Conservation (phyloP, 2,888 invertebrate species). For the Nudaria mundana region DNA sequence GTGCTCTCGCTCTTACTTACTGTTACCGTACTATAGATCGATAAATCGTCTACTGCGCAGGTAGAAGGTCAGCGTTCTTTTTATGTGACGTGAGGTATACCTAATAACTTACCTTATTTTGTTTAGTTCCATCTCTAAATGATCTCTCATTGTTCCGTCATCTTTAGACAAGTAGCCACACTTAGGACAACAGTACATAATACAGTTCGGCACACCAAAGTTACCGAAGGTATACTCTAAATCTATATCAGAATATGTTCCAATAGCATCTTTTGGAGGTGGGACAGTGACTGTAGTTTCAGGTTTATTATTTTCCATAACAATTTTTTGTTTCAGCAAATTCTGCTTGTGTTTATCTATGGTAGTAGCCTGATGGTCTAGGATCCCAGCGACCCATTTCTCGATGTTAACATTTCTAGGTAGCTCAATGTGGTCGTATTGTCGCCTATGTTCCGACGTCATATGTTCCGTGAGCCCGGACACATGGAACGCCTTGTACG, state of each 20-base stretch:
- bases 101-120: conserved; percentile 57
- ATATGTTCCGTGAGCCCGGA: conserved; percentile 79
- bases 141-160: conserved; percentile 51
- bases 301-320: conserved; percentile 19
- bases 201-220: conserved; percentile 45
- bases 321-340: conserved; percentile 45
- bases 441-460: conserved; percentile 61
- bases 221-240: conserved; percentile 55
- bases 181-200: conserved; percentile 58
- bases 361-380: conserved; percentile 52
- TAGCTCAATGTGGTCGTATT: conserved; percentile 57
- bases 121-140: conserved; percentile 62
- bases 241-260: conserved; percentile 30
- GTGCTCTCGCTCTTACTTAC: no score
- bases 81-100: no score
- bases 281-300: conserved; percentile 6
- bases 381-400: conserved; percentile 69
- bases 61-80: no score
- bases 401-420: conserved; percentile 70
- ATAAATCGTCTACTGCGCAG: no score
- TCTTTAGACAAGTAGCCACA: conserved; percentile 45
- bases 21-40: no score
- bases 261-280: conserved; percentile 1
- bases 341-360: conserved; percentile 50
- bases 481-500: conserved; percentile 80